A percentile compares a stretch with the other conserved stretches of the same genome.
These are phyloP conservation scores for Delphinus delphis DNA, from an alignment of 2,113 vertebrate genomes.

Conservation along the genomic window DNA sequence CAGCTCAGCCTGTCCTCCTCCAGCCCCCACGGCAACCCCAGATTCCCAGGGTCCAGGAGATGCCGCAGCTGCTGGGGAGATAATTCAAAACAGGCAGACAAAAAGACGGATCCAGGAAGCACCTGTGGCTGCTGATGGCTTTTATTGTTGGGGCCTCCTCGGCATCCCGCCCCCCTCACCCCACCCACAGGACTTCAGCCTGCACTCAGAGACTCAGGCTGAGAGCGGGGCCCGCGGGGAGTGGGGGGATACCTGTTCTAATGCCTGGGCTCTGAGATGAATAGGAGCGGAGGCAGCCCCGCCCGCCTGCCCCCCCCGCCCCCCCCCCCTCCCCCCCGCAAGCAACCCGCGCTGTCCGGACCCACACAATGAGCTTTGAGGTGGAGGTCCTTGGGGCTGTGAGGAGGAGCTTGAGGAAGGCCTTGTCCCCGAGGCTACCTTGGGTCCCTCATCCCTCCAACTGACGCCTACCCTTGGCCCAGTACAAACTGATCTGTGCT, in stretches of 20 bases:
- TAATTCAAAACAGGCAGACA: conserved; percentile 82
- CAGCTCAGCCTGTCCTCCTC: background rate
- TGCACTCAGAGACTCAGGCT: background rate
- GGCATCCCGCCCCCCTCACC: conserved; percentile 39
- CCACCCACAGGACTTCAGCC: background rate
- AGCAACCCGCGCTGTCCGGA: background rate
- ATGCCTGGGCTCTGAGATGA: conserved; percentile 3
- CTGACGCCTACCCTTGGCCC: background rate
- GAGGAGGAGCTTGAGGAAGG: background rate
- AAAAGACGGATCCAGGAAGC: conserved; percentile 82
- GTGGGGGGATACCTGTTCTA: background rate
- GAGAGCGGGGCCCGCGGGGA: background rate
- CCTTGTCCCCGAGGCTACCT: background rate
- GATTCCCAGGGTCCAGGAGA: conserved; percentile 79
- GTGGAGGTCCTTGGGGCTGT: background rate
- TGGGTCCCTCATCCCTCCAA: background rate
- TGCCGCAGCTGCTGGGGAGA: conserved; percentile 84
- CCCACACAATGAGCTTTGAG: conserved; percentile 55
- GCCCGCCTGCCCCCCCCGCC: background rate
- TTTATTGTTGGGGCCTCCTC: conserved; percentile 76
- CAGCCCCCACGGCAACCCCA: conserved; percentile 27
- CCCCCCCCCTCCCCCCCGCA: background rate
- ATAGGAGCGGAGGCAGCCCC: background rate
- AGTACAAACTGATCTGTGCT: background rate
- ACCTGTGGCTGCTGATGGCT: conserved; percentile 83